Conservation (phyloP, 2,888 invertebrate species). For the Erebia epiphron region DNA sequence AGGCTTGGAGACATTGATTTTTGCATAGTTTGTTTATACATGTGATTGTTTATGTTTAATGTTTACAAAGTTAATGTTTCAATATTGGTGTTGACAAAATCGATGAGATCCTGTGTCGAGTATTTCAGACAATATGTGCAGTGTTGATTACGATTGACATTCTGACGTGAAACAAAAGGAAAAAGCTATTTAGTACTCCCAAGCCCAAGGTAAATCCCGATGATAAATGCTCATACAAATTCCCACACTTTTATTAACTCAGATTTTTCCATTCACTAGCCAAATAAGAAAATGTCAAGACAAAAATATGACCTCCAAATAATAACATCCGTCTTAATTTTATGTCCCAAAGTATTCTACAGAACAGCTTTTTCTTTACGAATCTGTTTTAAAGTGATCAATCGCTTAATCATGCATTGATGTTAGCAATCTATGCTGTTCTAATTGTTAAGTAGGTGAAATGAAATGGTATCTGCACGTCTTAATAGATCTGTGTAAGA, state of each 20-base stretch:
- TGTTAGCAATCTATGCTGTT: conserved; percentile 44
- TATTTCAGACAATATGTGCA: conserved; percentile 70
- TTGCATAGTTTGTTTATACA: conserved; percentile 50
- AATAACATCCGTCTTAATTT: conserved; percentile 51
- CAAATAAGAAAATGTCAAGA: conserved; percentile 74
- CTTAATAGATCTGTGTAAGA: conserved; percentile 13
- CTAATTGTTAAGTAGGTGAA: conserved; percentile 62
- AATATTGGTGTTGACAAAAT: conserved; percentile 57
- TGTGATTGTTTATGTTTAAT: conserved; percentile 49
- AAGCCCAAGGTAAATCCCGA: conserved; percentile 54
- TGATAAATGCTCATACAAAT: conserved; percentile 26
- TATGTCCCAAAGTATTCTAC: conserved; percentile 1
- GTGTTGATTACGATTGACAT: conserved; percentile 77
- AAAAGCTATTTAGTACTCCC: conserved; percentile 54
- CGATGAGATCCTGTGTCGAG: conserved; percentile 62
- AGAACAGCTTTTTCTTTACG: neutral
- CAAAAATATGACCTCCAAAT: conserved; percentile 66
- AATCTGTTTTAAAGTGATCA: neutral
- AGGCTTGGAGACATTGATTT: conserved; percentile 39
- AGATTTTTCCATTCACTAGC: neutral
- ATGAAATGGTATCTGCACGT: conserved; percentile 62
- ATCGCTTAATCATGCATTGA: conserved; percentile 16
- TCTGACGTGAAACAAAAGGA: conserved; percentile 72
- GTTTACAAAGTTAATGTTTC: conserved; percentile 49
- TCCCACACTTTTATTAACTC: conserved; percentile 31